Conservation (phyloP, 2,888 invertebrate species). For the Limnephilus auricula region DNA sequence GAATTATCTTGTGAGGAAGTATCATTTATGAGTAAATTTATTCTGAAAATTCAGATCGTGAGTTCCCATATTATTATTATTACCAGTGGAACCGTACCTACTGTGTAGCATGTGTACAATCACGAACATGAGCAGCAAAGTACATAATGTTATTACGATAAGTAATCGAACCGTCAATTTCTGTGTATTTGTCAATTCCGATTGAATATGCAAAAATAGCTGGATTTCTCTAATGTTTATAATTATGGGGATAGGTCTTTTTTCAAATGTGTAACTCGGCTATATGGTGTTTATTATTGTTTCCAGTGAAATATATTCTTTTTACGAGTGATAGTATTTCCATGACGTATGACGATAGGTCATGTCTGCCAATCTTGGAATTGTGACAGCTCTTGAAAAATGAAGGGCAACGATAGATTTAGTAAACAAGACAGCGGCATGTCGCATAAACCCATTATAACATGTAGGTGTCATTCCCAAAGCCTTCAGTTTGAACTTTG, state of each 20-base stretch:
- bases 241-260: conserved; percentile 45
- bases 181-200: conserved; percentile 60
- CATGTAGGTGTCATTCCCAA: conserved; percentile 79
- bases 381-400: conserved; percentile 72
- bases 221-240: conserved; percentile 53
- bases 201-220: conserved; percentile 58
- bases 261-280: conserved; percentile 12
- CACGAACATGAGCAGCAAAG: background rate
- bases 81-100: no score
- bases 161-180: conserved; percentile 63
- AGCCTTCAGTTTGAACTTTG: background rate
- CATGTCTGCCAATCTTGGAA: conserved; percentile 58
- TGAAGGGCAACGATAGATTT: conserved; percentile 79
- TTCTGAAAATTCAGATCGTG: no score
- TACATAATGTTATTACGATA: conserved; percentile 51
- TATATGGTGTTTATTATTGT: conserved; percentile 36
- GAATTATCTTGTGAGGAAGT: no score
- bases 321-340: conserved; percentile 39
- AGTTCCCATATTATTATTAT: no score
- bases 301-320: conserved; percentile 18
- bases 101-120: background rate
- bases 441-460: conserved; percentile 85
- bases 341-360: conserved; percentile 60
- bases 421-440: conserved; percentile 77
- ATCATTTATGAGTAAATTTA: no score